Conservation (phyloP, 2,113 vertebrate genomes). For the Solenodon paradoxus region DNA sequence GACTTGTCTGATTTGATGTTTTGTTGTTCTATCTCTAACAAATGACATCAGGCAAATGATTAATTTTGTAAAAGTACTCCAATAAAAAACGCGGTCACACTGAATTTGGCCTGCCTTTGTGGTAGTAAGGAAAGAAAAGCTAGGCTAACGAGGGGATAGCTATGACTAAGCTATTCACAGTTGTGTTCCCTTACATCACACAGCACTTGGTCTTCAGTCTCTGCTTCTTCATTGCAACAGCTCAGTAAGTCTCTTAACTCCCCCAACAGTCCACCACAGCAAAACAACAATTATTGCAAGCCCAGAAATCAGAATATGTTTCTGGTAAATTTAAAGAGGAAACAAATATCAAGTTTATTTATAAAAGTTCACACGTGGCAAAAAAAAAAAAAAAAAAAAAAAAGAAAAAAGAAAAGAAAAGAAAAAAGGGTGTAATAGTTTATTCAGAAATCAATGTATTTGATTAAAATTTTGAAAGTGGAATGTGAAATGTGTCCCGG, state of each 20-base stretch:
- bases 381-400: no score
- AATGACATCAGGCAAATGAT: background rate
- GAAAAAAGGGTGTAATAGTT: background rate
- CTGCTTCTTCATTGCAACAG: background rate
- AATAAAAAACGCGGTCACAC: constrained; percentile 11
- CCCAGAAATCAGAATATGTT: background rate
- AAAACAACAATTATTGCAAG: background rate
- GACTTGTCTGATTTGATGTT: background rate
- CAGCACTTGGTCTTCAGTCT: background rate
- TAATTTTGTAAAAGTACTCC: background rate
- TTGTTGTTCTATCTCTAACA: background rate
- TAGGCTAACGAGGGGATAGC: background rate
- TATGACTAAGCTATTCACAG: background rate
- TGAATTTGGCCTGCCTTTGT: background rate
- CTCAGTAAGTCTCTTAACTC: background rate
- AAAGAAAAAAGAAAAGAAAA: no score
- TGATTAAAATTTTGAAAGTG: background rate
- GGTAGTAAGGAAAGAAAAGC: background rate
- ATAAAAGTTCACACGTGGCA: background rate
- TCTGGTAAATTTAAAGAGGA: background rate
- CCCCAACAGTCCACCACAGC: background rate
- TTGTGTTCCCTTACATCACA: background rate
- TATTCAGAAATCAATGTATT: background rate
- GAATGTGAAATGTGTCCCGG: no score
- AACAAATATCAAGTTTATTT: background rate